Evolutionary conservation across 2,113 vertebrate species (phyloP), one percentile per base, ranked within the genome.

Genomic region (Myotis lucifugus): DNA sequence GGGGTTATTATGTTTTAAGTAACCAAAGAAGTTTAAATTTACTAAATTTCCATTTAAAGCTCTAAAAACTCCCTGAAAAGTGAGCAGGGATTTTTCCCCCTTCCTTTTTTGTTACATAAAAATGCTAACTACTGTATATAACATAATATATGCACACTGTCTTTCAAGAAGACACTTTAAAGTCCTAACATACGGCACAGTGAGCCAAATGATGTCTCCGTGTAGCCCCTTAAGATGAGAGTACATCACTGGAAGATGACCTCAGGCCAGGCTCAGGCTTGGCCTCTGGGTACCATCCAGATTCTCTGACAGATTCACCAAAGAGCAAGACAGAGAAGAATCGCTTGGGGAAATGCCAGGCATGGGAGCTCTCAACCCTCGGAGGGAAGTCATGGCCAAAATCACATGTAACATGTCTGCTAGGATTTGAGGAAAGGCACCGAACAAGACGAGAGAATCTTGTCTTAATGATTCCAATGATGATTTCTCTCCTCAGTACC

Each of bases 91-190:
- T 0, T 2, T 66, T n/a, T 48, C 1, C 25, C 21, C 7, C 3
- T 12, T 34, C 29, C 12, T 54, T 48, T 23, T 42, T 67, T 77
- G 15, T 56, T 61, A 81, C 46, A 76, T 37, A n/a, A 90, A 88
- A 90, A 77, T 74, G 21, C 32, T 93, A 93, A 93, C 8, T 56
- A 93, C 74, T 50, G 3, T 56, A 88, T 12, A 64, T 50, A 88
- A 72, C 6, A 11, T 34, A 70, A 82, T 40, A 46, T 23, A 56
- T 74, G 15, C 13, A 87, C 46, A 78, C 88, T 48, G 23, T 74
- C 90, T 96, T 92, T 93, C 34, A 61, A 91, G 18, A 12, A 69
- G 34, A 94, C 7, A 77, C 14, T 40, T 8, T 59, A 66, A 90
- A 82, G 13, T 78, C 34, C 50, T 85, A 82, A 77, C 77, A n/a